Conservation (phyloP, 92 coral and sea anemone species). For the Scolanthus callimorphus region DNA sequence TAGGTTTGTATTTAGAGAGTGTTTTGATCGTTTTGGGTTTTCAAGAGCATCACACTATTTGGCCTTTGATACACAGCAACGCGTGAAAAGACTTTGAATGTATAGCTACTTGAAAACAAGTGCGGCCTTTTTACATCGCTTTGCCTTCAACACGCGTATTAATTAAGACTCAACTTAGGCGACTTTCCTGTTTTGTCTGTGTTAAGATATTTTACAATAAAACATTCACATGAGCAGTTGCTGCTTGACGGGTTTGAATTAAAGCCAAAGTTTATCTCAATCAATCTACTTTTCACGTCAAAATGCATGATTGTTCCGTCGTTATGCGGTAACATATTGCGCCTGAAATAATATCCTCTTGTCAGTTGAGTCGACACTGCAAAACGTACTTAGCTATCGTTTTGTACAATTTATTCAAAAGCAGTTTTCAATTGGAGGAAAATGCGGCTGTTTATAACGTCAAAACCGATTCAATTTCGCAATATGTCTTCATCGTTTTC, state of each 20-base stretch:
- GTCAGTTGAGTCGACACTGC: constrained; percentile 8
- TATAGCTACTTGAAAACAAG: not conserved
- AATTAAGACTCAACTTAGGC: constrained; percentile 5
- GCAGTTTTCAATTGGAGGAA: too few relatives aligned
- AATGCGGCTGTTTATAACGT: too few relatives aligned
- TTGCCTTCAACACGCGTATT: constrained; percentile 20
- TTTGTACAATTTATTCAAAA: too few relatives aligned
- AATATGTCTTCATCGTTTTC: too few relatives aligned
- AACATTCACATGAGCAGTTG: constrained; percentile 4
- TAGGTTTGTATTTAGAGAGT: too few relatives aligned
- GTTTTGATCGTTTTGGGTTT: too few relatives aligned
- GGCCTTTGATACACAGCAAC: too few relatives aligned
- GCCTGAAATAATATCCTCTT: constrained; percentile 36
- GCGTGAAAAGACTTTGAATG: not conserved
- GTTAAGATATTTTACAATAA: not conserved
- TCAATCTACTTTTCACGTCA: constrained; percentile 27
- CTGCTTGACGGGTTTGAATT: constrained; percentile 1
- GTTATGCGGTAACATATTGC: constrained; percentile 39
- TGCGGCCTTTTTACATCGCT: constrained; percentile 8
- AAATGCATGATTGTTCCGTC: constrained; percentile 31
- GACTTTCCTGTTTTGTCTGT: constrained; percentile 17
- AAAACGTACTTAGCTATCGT: too few relatives aligned
- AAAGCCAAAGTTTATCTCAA: constrained; percentile 36
- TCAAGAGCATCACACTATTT: too few relatives aligned
- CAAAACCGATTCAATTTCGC: too few relatives aligned